These are phyloP conservation scores for Lagopus muta DNA, from an alignment of 2,113 vertebrate species.

Conservation along the genomic window DNA sequence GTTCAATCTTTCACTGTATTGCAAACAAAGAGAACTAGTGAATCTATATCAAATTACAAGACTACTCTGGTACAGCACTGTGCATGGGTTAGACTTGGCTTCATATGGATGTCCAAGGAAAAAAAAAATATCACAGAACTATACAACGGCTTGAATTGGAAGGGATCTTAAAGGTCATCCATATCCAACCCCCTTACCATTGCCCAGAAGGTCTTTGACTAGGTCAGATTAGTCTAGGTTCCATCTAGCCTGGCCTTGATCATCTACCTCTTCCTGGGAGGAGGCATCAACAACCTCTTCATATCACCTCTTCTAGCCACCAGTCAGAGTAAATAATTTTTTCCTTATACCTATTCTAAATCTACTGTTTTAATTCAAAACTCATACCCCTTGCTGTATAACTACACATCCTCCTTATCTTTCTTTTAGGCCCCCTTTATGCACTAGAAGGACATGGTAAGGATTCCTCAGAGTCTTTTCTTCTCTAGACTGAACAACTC, in stretches of 20 bases:
- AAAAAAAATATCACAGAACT: not conserved
- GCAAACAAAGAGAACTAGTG: not conserved
- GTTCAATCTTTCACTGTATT: not conserved
- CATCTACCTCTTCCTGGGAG: not conserved
- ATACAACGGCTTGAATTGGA: not conserved
- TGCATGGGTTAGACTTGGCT: not conserved
- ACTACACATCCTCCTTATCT: not conserved
- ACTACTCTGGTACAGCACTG: not conserved
- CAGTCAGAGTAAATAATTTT: not conserved
- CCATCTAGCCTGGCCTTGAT: not conserved
- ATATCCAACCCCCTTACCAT: not conserved
- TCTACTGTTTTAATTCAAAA: not conserved
- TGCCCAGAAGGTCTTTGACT: not conserved
- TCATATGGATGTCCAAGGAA: not conserved
- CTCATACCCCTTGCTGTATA: not conserved
- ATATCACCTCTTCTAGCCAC: not conserved
- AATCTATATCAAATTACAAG: not conserved
- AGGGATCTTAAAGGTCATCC: not conserved
- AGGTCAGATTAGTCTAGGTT: not conserved
- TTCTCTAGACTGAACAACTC: not conserved
- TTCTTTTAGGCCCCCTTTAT: not conserved
- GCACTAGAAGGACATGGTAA: not conserved
- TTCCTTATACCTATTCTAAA: not conserved
- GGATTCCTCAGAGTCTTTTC: not conserved
- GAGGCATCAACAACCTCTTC: not conserved